Conservation (phyloP, 2,888 invertebrate genomes). For the Plusia festucae region DNA sequence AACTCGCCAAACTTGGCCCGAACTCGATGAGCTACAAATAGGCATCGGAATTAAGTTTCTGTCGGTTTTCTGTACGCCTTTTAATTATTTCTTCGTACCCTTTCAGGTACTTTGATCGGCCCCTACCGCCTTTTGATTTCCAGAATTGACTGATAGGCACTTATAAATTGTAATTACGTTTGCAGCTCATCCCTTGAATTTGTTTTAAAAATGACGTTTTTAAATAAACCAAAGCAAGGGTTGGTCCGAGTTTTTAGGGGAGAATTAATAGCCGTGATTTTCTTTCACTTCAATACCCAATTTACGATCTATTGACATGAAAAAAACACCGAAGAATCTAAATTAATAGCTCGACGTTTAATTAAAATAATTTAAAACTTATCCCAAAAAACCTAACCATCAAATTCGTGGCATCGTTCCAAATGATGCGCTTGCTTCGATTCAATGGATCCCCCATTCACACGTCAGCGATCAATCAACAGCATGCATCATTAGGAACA, state of each 20-base stretch:
- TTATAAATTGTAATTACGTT: constrained; percentile 72
- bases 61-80: constrained; percentile 84
- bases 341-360: too few species aligned
- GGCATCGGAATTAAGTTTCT: constrained; percentile 86
- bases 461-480: constrained; percentile 63
- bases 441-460: constrained; percentile 61
- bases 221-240: constrained; percentile 34
- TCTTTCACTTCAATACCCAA: constrained; percentile 14
- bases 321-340: not conserved
- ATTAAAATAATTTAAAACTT: constrained; percentile 36
- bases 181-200: constrained; percentile 40
- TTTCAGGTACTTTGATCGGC: constrained; percentile 77
- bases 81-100: constrained; percentile 85
- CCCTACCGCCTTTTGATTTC: constrained; percentile 71
- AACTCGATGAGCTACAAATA: constrained; percentile 87
- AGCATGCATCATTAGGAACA: constrained; percentile 53
- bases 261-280: constrained; percentile 29
- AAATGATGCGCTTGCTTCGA: constrained; percentile 48
- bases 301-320: not conserved
- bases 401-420: constrained; percentile 59
- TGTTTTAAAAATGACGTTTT: constrained; percentile 41
- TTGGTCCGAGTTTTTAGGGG: constrained; percentile 16
- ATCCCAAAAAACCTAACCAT: constrained; percentile 18
- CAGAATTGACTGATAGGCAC: constrained; percentile 70
- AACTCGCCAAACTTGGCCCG: constrained; percentile 64